Evolutionary conservation across 2,797 vertebrate species (phyloP), one percentile per base, ranked within the genome.

Genomic region (Alosa sapidissima): DNA sequence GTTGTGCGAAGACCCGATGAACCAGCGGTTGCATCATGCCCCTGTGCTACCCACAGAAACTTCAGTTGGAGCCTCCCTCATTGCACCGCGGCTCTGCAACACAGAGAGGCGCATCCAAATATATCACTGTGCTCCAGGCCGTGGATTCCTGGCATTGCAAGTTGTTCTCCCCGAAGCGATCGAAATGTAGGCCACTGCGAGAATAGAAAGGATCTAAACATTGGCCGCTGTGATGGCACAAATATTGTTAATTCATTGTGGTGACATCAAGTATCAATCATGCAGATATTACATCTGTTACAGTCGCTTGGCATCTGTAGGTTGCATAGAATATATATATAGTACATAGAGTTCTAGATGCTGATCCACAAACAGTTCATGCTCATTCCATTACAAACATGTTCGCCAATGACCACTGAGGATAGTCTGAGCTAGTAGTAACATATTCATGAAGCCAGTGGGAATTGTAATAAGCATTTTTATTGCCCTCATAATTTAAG

Each of bases 61-160:
- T 21, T 52, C 19, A 78, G 72, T 58, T 68, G 36, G 41, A 8
- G 16, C 83, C 82, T 89, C 81, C 85, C 82, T 87, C 85, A 81
- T 78, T 85, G 81, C 83, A 3, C 68, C 21, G 78, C 84, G 6
- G 81, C 51, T 60, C 60, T 54, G 85, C 85, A 90, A 89, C 90
- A 88, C 89, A 89, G 91, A 89, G 91, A 90, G 83, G 91, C 87
- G 78, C 82, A 89, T 93, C 91, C 93, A 93, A 91, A 94, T 93
- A 93, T 92, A 94, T 91, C 93, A 88, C 89, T 90, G 58, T 62
- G 88, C 92, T 90, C 89, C 83, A 41, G 86, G 92, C 90, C 91
- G 87, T 49, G 87, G 92, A 95, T 94, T 94, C 91, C 90, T 92
- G 92, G 88, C 90, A 91, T 92, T 92, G 88, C 89, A 87, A 90